A percentile compares a stretch with the other conserved stretches of the same genome.
These are phyloP conservation scores for Drosophila kuntzei DNA, from an alignment of 2,888 invertebrate species.

Conservation along the genomic window DNA sequence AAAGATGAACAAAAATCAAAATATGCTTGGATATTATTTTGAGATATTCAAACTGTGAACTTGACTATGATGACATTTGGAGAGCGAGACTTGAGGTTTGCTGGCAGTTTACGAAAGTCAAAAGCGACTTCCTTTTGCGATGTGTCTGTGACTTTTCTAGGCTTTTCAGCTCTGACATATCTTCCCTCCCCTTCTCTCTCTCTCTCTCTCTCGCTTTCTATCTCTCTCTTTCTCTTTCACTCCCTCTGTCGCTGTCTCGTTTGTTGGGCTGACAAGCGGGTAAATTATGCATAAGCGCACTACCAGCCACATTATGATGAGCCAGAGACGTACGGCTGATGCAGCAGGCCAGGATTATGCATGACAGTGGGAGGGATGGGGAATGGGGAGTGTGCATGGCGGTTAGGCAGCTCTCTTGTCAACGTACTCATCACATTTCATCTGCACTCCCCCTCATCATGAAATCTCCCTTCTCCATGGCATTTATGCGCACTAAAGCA, in stretches of 20 bases:
- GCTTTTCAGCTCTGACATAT: slow-evolving; percentile 58
- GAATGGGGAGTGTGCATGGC: slow-evolving; percentile 25
- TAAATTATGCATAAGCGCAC: slow-evolving; percentile 81
- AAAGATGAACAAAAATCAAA: too few species aligned
- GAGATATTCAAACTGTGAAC: slow-evolving; percentile 15
- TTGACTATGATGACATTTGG: slow-evolving; percentile 6
- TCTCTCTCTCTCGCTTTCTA: neutral
- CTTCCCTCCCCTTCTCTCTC: neutral
- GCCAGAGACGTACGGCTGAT: slow-evolving; percentile 71
- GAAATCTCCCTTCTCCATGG: slow-evolving; percentile 20
- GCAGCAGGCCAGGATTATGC: slow-evolving; percentile 78
- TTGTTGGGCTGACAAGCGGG: slow-evolving; percentile 65
- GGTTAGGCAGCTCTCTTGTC: slow-evolving; percentile 70
- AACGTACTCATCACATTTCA: slow-evolving; percentile 77
- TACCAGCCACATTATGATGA: slow-evolving; percentile 79
- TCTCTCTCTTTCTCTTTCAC: slow-evolving; percentile 8
- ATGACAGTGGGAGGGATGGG: slow-evolving; percentile 50
- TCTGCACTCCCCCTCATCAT: slow-evolving; percentile 21
- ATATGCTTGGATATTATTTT: slow-evolving; percentile 5
- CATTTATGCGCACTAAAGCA: slow-evolving; percentile 78
- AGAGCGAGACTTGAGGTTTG: slow-evolving; percentile 30
- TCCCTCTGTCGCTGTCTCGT: slow-evolving; percentile 39
- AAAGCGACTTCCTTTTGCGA: slow-evolving; percentile 12
- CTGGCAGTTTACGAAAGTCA: slow-evolving; percentile 32
- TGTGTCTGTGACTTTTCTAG: slow-evolving; percentile 44